These are phyloP conservation scores for Aphis gossypii DNA, from an alignment of 1,140 invertebrate species.

Conservation along the genomic window DNA sequence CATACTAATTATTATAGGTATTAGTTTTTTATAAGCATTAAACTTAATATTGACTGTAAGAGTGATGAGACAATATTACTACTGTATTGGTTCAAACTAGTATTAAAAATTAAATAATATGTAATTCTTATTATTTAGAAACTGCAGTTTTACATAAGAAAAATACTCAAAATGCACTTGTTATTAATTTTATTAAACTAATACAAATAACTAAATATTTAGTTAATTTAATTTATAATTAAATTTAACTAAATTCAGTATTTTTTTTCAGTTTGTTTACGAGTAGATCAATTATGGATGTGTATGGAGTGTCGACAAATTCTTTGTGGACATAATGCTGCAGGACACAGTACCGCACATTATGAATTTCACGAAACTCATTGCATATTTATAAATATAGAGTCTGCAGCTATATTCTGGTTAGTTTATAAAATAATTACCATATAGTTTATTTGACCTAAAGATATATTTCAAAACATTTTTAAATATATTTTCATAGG, in stretches of 20 bases:
- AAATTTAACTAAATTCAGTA: neutral
- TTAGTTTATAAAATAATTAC: neutral
- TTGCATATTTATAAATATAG: conserved; percentile 56
- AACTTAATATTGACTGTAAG: too few relatives aligned
- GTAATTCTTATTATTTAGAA: neutral
- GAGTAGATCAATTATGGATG: conserved; percentile 76
- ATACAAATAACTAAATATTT: neutral
- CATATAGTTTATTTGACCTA: neutral
- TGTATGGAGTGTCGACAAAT: conserved; percentile 77
- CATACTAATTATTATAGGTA: too few relatives aligned
- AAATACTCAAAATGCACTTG: neutral
- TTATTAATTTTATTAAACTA: neutral
- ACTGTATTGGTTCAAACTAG: neutral
- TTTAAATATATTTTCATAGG: too few relatives aligned
- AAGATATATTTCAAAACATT: neutral
- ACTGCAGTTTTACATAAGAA: neutral
- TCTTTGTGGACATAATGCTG: conserved; percentile 80
- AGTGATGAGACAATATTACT: too few relatives aligned
- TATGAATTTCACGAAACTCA: conserved; percentile 72
- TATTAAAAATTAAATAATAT: neutral
- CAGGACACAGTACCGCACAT: conserved; percentile 79
- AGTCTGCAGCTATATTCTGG: conserved; percentile 49
- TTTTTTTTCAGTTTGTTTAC: conserved; percentile 71
- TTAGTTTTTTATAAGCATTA: too few relatives aligned
- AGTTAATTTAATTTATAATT: neutral